A percentile compares a stretch with the other conserved stretches of the same genome.
Conservation (phyloP, 2,888 invertebrate genomes). For the Octonoba sinensis region DNA sequence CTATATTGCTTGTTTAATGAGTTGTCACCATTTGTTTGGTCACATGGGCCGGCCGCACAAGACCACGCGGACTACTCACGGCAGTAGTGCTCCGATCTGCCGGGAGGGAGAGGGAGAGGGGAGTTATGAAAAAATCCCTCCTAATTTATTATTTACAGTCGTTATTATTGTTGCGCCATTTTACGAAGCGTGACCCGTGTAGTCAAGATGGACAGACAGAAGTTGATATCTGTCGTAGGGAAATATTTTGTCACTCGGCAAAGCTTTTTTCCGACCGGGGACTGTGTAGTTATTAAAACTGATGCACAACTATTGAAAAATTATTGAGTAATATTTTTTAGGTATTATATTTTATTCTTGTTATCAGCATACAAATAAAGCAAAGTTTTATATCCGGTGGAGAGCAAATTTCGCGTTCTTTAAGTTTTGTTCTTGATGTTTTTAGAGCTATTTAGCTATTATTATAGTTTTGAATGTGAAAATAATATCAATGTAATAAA, state of each 20-base stretch:
- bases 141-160: conserved; percentile 53
- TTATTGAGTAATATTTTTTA: no score
- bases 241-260: not conserved
- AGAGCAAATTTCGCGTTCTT: no score
- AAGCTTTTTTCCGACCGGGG: not conserved
- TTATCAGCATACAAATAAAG: no score
- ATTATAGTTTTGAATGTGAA: no score
- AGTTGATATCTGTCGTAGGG: conserved; percentile 1
- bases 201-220: conserved; percentile 9
- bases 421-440: no score
- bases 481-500: no score
- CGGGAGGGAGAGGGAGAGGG: conserved; percentile 4
- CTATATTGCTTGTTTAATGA: conserved; percentile 55
- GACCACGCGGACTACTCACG: conserved; percentile 39
- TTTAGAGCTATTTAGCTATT: no score
- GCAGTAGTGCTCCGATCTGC: not conserved
- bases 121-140: conserved; percentile 10
- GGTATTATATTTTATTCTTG: no score
- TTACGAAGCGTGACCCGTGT: conserved; percentile 38
- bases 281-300: not conserved
- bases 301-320: no score
- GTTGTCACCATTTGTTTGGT: conserved; percentile 62
- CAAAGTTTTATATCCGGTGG: no score
- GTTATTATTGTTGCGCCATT: conserved; percentile 59
- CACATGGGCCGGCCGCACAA: conserved; percentile 41